Conservation (phyloP, 2,113 vertebrate genomes). For the Maylandia zebra region DNA sequence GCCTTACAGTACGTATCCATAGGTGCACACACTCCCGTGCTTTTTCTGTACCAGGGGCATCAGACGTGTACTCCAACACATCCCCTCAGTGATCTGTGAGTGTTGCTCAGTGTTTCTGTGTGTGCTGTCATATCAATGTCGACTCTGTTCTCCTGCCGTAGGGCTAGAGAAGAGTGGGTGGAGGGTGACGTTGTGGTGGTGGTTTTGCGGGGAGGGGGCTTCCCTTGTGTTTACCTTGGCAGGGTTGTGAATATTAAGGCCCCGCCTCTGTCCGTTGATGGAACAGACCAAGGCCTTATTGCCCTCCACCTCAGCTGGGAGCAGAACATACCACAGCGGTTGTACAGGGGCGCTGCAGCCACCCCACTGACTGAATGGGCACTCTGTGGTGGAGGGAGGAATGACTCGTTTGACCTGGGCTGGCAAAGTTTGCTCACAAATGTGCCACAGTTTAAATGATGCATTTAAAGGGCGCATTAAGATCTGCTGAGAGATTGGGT, state of each 20-base stretch:
- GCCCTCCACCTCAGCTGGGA: conserved; percentile 50
- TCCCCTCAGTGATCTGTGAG: conserved; percentile 35
- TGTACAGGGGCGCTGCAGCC: conserved; percentile 52
- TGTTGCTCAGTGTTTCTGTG: conserved; percentile 20
- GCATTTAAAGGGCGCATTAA: not conserved
- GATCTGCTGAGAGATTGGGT: not conserved
- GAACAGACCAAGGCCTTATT: conserved; percentile 71
- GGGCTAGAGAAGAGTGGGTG: conserved; percentile 15
- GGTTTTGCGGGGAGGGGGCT: not conserved
- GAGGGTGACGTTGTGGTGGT: not conserved
- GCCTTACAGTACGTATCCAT: conserved; percentile 10
- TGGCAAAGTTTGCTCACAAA: conserved; percentile 8
- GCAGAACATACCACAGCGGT: conserved; percentile 57
- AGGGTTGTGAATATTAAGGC: conserved; percentile 11
- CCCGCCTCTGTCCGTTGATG: conserved; percentile 38
- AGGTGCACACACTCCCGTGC: not conserved
- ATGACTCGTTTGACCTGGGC: conserved; percentile 16
- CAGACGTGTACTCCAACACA: conserved; percentile 30
- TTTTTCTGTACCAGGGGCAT: not conserved
- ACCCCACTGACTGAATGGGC: conserved; percentile 59
- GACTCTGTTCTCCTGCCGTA: conserved; percentile 63
- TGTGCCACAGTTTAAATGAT: conserved; percentile 46
- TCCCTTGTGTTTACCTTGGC: conserved; percentile 71
- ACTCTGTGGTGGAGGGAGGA: conserved; percentile 55
- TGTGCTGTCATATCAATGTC: conserved; percentile 63